These are phyloP conservation scores for Nannospalax galili DNA, from an alignment of 2,113 vertebrate species.

Conservation along the genomic window DNA sequence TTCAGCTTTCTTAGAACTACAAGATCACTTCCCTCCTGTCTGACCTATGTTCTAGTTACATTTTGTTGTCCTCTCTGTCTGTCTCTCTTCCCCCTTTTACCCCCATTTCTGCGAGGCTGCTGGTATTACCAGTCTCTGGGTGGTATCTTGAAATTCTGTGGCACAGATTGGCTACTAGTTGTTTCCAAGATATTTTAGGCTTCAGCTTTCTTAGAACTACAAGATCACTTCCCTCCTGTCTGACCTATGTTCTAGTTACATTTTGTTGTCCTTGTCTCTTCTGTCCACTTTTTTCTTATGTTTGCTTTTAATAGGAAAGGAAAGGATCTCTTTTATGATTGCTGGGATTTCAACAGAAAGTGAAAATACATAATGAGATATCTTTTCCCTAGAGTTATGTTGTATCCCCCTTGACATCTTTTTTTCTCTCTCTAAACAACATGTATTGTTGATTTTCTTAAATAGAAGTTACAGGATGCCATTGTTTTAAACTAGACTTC, in stretches of 20 bases:
- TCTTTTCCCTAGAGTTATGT: background rate
- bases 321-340: background rate
- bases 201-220: background rate
- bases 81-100: background rate
- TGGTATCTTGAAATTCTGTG: background rate
- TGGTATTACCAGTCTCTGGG: background rate
- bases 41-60: too few relatives aligned
- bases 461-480: background rate
- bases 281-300: background rate
- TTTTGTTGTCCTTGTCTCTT: background rate
- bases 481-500: background rate
- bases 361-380: background rate
- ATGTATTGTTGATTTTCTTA: background rate
- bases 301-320: background rate
- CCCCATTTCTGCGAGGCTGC: background rate
- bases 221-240: background rate
- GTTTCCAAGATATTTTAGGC: background rate
- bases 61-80: background rate
- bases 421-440: too few relatives aligned
- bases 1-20: background rate
- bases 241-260: too few relatives aligned
- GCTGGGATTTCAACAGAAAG: background rate
- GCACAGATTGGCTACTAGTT: background rate
- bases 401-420: background rate
- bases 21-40: background rate